Percentiles rank a stretch among this genome's conserved stretches.
Conservation (phyloP, 2,888 invertebrate genomes). For the Saturnia japonica region DNA sequence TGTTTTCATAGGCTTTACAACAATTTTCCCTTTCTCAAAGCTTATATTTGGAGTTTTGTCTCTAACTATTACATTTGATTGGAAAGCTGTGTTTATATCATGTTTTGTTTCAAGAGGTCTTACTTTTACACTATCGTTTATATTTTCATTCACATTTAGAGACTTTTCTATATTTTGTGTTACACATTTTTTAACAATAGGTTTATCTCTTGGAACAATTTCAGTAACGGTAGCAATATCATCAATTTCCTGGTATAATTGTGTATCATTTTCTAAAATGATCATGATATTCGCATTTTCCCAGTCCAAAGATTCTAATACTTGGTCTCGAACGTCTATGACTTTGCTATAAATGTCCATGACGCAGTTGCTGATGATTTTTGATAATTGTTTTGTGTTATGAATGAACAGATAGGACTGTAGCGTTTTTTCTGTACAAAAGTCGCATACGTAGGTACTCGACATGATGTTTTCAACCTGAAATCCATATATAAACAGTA, state of each 20-base stretch:
- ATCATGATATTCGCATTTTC: slow-evolving; percentile 51
- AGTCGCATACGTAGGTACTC: slow-evolving; percentile 44
- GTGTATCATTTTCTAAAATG: slow-evolving; percentile 48
- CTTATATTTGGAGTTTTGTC: slow-evolving; percentile 16
- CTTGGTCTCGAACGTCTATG: slow-evolving; percentile 41
- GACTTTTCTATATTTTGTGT: neutral
- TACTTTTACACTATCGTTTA: neutral
- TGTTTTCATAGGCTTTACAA: slow-evolving; percentile 40
- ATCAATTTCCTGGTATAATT: slow-evolving; percentile 39
- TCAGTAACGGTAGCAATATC: slow-evolving; percentile 37
- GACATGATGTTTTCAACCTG: slow-evolving; percentile 48
- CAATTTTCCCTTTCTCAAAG: slow-evolving; percentile 44
- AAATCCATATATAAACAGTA: neutral
- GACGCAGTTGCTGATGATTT: slow-evolving; percentile 46
- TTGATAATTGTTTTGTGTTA: slow-evolving; percentile 48
- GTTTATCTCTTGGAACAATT: slow-evolving; percentile 36
- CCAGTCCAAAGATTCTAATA: slow-evolving; percentile 32
- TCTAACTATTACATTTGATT: neutral
- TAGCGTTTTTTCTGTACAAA: slow-evolving; percentile 50
- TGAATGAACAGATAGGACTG: slow-evolving; percentile 53
- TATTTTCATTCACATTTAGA: neutral
- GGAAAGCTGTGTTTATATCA: neutral
- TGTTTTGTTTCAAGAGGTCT: neutral
- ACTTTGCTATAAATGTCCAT: slow-evolving; percentile 52
- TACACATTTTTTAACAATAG: slow-evolving; percentile 14